Conservation (phyloP, 2,113 vertebrate species). For the Camelus bactrianus region DNA sequence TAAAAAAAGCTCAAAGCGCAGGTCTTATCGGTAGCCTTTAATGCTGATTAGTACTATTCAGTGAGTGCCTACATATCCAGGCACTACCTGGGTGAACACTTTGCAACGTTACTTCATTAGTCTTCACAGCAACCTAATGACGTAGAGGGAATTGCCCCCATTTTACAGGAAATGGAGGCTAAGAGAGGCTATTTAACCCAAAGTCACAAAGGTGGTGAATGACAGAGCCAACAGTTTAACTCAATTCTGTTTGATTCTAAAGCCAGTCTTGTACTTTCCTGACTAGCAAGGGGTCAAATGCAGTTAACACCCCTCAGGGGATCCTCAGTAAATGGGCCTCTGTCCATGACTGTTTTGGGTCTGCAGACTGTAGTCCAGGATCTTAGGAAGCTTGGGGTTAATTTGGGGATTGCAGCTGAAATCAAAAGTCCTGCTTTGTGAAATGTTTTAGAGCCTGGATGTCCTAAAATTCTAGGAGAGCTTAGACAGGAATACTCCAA, state of each 20-base stretch:
- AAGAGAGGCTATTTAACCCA: neutral
- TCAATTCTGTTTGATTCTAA: neutral
- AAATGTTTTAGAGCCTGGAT: neutral
- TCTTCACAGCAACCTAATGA: neutral
- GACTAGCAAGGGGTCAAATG: neutral
- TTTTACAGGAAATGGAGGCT: constrained; percentile 17
- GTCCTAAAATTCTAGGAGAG: neutral
- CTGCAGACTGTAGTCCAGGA: neutral
- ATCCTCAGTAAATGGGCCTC: neutral
- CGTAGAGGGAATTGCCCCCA: neutral
- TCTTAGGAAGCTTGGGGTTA: neutral
- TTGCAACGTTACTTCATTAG: neutral
- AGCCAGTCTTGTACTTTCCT: neutral
- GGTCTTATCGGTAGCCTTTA: neutral
- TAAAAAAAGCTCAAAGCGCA: constrained; percentile 3
- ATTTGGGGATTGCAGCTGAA: neutral
- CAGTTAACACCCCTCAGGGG: neutral
- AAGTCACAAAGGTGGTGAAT: neutral
- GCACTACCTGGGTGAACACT: too few relatives aligned
- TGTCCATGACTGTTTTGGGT: neutral
- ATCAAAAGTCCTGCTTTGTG: neutral
- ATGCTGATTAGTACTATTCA: neutral
- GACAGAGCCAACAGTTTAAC: neutral
- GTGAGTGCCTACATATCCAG: rapidly evolving
- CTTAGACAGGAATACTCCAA: neutral